A percentile compares a stretch with the other conserved stretches of the same genome.
Conservation (phyloP, 92 coral and sea anemone species). For the Porites rus region DNA sequence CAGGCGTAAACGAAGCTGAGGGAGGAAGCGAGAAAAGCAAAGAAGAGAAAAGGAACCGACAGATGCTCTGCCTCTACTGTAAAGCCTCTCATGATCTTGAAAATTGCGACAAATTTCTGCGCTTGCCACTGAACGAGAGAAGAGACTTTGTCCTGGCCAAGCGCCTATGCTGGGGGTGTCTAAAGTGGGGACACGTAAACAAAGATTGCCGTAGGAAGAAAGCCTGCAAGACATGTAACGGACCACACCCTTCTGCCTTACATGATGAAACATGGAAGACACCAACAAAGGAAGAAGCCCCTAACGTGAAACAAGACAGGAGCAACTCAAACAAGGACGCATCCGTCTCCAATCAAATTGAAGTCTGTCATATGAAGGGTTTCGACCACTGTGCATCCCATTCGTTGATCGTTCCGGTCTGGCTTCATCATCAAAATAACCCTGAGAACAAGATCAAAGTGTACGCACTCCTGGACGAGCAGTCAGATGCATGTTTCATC, state of each 20-base stretch:
- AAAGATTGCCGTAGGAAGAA: slow-evolving; percentile 24
- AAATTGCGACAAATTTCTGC: slow-evolving; percentile 40
- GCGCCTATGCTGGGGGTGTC: slow-evolving; percentile 47
- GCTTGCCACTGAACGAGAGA: slow-evolving; percentile 40
- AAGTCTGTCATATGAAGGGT: neutral
- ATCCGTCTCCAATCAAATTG: neutral
- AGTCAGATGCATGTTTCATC: slow-evolving; percentile 65
- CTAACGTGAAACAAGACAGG: no score
- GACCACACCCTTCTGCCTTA: slow-evolving; percentile 48
- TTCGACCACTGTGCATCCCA: neutral
- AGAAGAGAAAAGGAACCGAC: slow-evolving; percentile 4
- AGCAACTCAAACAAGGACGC: neutral
- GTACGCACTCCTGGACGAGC: slow-evolving; percentile 61
- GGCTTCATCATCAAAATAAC: slow-evolving; percentile 46
- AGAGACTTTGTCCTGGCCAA: slow-evolving; percentile 25
- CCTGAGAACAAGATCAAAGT: slow-evolving; percentile 21
- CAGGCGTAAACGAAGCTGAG: slow-evolving; percentile 22
- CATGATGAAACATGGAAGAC: slow-evolving; percentile 13
- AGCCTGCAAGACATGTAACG: slow-evolving; percentile 37
- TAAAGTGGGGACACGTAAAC: slow-evolving; percentile 54
- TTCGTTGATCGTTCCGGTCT: slow-evolving; percentile 52
- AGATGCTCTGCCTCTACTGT: neutral
- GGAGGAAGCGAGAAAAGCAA: slow-evolving; percentile 4
- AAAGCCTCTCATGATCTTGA: slow-evolving; percentile 54
- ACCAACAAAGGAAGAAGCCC: neutral